These are phyloP conservation scores for Hypotaenidia philippensis DNA, from an alignment of 2,797 vertebrate genomes.

Conservation along the genomic window DNA sequence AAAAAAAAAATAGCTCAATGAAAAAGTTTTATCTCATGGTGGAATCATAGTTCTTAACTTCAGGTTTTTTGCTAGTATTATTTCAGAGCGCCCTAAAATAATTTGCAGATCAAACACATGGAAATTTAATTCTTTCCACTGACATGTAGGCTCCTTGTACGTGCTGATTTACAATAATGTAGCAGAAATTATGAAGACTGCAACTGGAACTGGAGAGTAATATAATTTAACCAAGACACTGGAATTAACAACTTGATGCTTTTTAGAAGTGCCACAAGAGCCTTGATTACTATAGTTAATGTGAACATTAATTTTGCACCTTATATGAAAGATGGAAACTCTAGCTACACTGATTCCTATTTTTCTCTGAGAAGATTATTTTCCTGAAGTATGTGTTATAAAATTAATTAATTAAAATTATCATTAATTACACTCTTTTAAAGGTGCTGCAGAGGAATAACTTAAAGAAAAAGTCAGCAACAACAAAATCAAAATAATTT, in stretches of 20 bases:
- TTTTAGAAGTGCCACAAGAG: background rate
- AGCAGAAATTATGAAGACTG: slow-evolving; percentile 10
- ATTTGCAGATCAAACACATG: background rate
- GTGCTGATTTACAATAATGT: background rate
- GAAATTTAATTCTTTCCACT: background rate
- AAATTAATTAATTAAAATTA: background rate
- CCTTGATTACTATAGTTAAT: background rate
- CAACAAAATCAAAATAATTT: background rate
- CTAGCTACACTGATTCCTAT: background rate
- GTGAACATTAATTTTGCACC: background rate
- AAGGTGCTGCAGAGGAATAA: background rate
- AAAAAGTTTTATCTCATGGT: background rate
- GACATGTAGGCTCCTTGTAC: background rate
- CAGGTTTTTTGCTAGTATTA: background rate
- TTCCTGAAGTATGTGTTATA: background rate
- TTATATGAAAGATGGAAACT: background rate
- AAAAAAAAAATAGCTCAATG: background rate
- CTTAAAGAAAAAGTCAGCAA: background rate
- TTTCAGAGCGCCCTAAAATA: background rate
- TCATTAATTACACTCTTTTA: background rate
- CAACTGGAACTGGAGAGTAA: background rate
- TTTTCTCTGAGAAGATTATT: background rate
- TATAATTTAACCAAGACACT: background rate
- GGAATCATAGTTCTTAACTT: background rate
- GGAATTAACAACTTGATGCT: background rate